Evolutionary conservation across 2,113 vertebrate genomes (phyloP), one percentile per base, ranked within the genome.

Genomic region (Leucosticte australis): DNA sequence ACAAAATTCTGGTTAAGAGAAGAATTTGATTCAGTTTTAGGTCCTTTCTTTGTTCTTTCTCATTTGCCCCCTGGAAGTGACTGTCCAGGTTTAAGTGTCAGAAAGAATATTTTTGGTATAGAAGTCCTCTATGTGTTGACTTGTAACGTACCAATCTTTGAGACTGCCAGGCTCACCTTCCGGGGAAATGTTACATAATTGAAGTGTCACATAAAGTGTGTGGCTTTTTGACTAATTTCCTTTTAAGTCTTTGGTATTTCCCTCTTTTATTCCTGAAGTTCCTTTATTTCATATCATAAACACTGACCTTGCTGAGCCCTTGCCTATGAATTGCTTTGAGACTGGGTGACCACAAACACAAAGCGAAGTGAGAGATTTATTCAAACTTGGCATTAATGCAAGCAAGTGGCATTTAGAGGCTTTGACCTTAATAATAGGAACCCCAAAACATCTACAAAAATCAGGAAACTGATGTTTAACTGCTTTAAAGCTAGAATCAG

Each of bases 231-330:
- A 35, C 68, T 86, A 13, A 82, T 62, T 83, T 77, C 39, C 52
- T 67, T 87, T 76, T 50, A 87, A 57, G n/a, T 80, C 67, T 39
- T 90, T 78, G 59, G 64, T 70, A 64, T 93, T 95, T 89, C 89
- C 70, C 26, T 87, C 53, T 83, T 90, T 90, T 83, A 83, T 84
- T 93, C 83, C 86, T 86, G 71, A 77, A 83, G 59, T 89, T 90
- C 80, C 69, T 95, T 90, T 39, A 55, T 90, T 79, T 94, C 20
- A 8, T 60, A 24, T 90, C 75, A 26, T 83, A 92, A 94, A 69
- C 68, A 55, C 33, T 80, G 63, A 83, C 90, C 52, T 96, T 92
- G 59, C 75, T 92, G 71, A 94, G 91, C 68, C 8, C 2, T 50
- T 84, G 50, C 56, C 41, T 31, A 0, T 56, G 22, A 75, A 67